Evolutionary conservation across 1,140 invertebrate species (phyloP), one percentile per base, ranked within the genome.

Genomic region (Bombus huntii): DNA sequence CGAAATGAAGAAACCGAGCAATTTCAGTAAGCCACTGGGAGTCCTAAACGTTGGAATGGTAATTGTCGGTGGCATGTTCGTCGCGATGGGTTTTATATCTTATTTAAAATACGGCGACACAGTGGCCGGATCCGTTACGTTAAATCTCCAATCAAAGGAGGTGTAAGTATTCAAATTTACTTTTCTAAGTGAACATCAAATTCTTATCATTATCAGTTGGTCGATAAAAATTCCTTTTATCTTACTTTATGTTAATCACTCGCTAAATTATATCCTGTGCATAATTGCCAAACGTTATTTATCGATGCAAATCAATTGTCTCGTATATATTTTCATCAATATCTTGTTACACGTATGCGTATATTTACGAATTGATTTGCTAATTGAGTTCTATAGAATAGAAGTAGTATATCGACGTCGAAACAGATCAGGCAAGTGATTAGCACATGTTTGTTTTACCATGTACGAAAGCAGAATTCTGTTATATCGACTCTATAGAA

Each of bases 41-140:
- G 98, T 99, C 1, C 93, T 99, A 13, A 99, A 98, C 92, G 96
- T 97, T 5, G 97, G 98, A 65, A 99, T 99, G 98, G 93, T 97
- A 1, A 95, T 97, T 37, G 98, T 98, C 1, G 97, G 96, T 2
- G 79, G 93, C 66, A 96, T 98, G 87, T 98, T 98, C 93, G 96
- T 97, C 13, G 95, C 96, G 6, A 96, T 98, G 83, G 98, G 98
- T 72, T 98, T 98, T 93, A 96, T 98, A 57, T 97, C 98, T 1
- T 99, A 98, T 92, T 95, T 98, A 31, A 97, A 97, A 90, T 98
- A 97, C 95, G 98, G 98, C 9, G 96, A 97, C 3, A 91, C 95
- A 0, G 96, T 97, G 0, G 92, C 95, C 34, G 97, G 97, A 22
- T 97, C 97, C 80, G 96, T 98, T 2, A 98, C 97, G 0, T 95